These are phyloP conservation scores for Polypterus senegalus DNA, from an alignment of 2,113 vertebrate species.

Conservation along the genomic window DNA sequence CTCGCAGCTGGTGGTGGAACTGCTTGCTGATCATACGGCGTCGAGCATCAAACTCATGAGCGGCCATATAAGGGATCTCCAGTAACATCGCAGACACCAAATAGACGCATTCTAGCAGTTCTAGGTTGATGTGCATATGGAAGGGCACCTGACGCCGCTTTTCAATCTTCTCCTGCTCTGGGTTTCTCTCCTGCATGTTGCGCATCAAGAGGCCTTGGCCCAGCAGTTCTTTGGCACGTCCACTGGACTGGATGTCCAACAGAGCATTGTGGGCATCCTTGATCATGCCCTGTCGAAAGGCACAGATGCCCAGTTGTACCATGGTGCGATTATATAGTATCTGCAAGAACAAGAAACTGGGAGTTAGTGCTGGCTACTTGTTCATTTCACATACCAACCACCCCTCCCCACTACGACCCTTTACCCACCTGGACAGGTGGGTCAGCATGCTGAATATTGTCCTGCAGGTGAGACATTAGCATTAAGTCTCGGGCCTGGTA, in stretches of 20 bases:
- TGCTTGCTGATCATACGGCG: conserved; percentile 90
- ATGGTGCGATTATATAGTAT: conserved; percentile 88
- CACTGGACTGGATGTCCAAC: conserved; percentile 80
- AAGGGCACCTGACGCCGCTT: conserved; percentile 80
- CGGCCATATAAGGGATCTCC: conserved; percentile 88
- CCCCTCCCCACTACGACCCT: neutral
- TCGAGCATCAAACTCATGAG: conserved; percentile 76
- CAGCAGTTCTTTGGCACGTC: conserved; percentile 80
- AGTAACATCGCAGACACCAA: conserved; percentile 83
- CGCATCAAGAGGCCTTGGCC: conserved; percentile 80
- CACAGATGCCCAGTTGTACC: conserved; percentile 87
- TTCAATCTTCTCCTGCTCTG: conserved; percentile 86
- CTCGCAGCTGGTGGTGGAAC: conserved; percentile 83
- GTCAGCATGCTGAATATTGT: conserved; percentile 85
- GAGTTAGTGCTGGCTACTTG: no score
- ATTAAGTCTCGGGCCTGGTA: conserved; percentile 82
- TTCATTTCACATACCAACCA: no score
- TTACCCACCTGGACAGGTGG: conserved; percentile 70
- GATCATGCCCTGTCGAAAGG: conserved; percentile 82
- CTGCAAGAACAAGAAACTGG: conserved; percentile 27
- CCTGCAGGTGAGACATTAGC: conserved; percentile 87
- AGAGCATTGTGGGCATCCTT: conserved; percentile 84
- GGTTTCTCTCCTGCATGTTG: conserved; percentile 84
- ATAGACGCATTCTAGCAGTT: conserved; percentile 81
- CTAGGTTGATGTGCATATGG: conserved; percentile 87